Evolutionary conservation across 2,113 vertebrate genomes (phyloP).

Genomic region (Coturnix japonica): DNA sequence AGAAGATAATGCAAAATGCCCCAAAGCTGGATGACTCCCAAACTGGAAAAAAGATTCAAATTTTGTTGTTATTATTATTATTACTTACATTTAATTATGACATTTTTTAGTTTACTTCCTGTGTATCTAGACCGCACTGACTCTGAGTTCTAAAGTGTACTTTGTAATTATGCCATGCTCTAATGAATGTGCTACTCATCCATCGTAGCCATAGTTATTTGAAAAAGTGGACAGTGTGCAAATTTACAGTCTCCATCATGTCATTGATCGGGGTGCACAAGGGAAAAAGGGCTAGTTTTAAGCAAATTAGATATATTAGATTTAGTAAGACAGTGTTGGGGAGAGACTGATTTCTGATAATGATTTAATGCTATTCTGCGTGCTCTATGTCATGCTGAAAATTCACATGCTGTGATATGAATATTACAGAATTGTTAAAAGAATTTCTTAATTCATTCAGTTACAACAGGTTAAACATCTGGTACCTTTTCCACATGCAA

Average conservation of each 20-base stretch:
- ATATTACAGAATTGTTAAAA: not conserved
- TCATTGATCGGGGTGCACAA: not conserved
- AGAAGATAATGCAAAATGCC: not conserved
- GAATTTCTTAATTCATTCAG: not conserved
- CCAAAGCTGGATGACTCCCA: not conserved
- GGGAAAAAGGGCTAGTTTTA: not conserved
- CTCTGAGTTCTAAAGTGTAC: fast-evolving
- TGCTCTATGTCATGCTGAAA: not conserved
- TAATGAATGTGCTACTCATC: not conserved
- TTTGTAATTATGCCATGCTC: not conserved
- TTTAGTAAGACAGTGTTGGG: not conserved
- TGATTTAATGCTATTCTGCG: not conserved
- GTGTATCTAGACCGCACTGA: not conserved
- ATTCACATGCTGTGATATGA: not conserved
- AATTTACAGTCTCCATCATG: not conserved
- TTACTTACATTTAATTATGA: no score
- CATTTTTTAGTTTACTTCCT: no score
- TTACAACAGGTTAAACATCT: not conserved
- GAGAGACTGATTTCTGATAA: not conserved
- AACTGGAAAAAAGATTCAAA: not conserved
- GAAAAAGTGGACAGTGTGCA: not conserved
- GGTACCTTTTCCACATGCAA: not conserved
- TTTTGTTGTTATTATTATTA: not conserved
- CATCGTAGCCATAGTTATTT: not conserved
- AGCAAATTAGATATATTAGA: not conserved